phyloP scores from a whole-genome alignment of 2,113 vertebrate species.

The Peromyscus leucopus region DNA sequence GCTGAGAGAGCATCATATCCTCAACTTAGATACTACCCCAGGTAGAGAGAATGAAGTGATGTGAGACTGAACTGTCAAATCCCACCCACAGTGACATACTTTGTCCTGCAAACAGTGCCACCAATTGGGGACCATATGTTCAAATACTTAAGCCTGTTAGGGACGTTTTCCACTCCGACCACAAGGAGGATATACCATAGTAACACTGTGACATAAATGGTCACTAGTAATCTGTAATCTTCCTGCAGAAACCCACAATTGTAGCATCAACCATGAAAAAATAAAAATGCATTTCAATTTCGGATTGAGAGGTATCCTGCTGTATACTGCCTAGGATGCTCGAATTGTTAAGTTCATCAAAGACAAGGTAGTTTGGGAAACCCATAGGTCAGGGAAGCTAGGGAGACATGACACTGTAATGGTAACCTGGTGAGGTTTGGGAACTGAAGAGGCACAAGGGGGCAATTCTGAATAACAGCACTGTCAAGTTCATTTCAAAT shows the following conservation, averaged over 20 bases:
- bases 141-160: not conserved
- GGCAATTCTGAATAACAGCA: not conserved
- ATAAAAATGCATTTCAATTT: not conserved
- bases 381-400: not conserved
- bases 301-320: not conserved
- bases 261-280: not conserved
- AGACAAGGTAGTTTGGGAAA: slow-evolving; percentile 25
- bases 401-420: not conserved
- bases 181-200: not conserved
- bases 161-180: not conserved
- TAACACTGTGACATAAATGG: not conserved
- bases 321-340: not conserved
- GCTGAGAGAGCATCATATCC: not conserved
- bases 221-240: not conserved
- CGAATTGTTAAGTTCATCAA: slow-evolving; percentile 3
- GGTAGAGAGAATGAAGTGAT: not conserved
- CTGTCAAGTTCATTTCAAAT: not conserved
- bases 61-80: not conserved
- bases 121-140: not conserved
- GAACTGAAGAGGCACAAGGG: not conserved
- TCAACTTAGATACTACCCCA: not conserved
- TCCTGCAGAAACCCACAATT: not conserved
- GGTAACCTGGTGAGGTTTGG: not conserved
- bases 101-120: not conserved
- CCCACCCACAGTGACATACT: not conserved